A percentile compares a stretch with the other conserved stretches of the same genome.
Conservation (phyloP, 2,797 vertebrate genomes). For the Poliocrania exsul region DNA sequence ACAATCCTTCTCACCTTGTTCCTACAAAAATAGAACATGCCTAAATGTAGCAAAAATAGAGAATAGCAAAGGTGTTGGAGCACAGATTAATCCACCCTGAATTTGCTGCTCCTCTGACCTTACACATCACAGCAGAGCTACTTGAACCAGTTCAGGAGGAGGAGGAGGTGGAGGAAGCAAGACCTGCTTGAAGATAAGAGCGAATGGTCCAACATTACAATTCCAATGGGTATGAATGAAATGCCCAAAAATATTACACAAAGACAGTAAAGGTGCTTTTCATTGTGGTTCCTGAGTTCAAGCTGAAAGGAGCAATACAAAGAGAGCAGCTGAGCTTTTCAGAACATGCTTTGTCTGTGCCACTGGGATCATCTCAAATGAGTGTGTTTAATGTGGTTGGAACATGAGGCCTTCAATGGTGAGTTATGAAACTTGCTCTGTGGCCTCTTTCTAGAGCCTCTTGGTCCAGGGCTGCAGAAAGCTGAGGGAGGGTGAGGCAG, state of each 20-base stretch:
- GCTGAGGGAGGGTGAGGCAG: not conserved
- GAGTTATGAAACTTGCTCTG: not conserved
- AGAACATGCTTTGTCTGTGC: not conserved
- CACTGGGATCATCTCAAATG: not conserved
- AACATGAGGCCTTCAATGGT: accelerated
- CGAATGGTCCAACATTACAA: not conserved
- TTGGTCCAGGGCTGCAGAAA: not conserved
- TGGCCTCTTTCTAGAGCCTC: not conserved
- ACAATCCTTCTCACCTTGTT: not conserved
- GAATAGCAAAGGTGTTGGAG: not conserved
- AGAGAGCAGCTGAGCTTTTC: not conserved
- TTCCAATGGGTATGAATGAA: not conserved
- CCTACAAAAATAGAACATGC: conserved; percentile 5
- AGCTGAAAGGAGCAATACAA: not conserved
- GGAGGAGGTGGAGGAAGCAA: not conserved
- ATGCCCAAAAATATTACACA: not conserved
- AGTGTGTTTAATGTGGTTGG: not conserved
- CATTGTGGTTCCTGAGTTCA: conserved; percentile 33
- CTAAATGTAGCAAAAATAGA: not conserved
- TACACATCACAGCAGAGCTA: not conserved
- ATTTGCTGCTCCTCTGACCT: not conserved
- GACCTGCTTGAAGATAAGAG: not conserved
- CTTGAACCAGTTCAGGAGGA: not conserved
- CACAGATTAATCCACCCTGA: not conserved
- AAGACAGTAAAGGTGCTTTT: not conserved